Conservation (phyloP, 2,888 invertebrate genomes). For the Deilephila porcellus region DNA sequence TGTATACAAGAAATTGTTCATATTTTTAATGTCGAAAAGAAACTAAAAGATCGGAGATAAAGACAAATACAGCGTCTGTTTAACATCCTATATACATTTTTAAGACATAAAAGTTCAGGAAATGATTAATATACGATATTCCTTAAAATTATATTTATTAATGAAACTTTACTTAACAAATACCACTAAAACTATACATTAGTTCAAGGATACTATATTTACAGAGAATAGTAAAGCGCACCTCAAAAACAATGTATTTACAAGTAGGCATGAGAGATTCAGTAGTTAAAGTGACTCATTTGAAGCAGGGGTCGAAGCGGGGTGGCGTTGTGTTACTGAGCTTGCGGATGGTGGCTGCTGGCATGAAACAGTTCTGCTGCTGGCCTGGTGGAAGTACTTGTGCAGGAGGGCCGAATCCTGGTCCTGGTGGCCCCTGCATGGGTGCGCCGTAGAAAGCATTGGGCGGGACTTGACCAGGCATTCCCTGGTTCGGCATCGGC, state of each 20-base stretch:
- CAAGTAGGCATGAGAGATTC: conserved; percentile 45
- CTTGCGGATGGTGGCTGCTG: conserved; percentile 61
- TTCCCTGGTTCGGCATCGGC: conserved; percentile 33
- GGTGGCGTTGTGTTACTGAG: conserved; percentile 59
- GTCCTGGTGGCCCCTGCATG: conserved; percentile 39
- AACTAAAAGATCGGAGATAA: too few relatives aligned
- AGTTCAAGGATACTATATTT: conserved; percentile 5
- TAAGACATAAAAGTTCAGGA: neutral
- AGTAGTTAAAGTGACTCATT: conserved; percentile 36
- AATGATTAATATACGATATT: neutral
- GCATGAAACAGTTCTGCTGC: conserved; percentile 60
- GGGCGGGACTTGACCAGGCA: conserved; percentile 39
- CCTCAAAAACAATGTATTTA: conserved; percentile 6
- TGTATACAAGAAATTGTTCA: too few relatives aligned
- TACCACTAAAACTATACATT: conserved; percentile 12
- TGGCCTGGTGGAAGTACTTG: conserved; percentile 45
- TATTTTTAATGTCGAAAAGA: too few relatives aligned
- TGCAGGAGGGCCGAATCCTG: conserved; percentile 53
- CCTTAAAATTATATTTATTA: conserved; percentile 20
- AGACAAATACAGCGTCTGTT: too few relatives aligned
- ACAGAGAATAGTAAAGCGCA: neutral
- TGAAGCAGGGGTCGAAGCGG: conserved; percentile 50
- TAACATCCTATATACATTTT: too few relatives aligned
- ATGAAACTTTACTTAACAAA: conserved; percentile 22
- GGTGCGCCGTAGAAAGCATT: conserved; percentile 40